Evolutionary conservation across 2,888 invertebrate species (phyloP), one percentile per base, ranked within the genome.

Genomic region (Monoplex corrugatus): DNA sequence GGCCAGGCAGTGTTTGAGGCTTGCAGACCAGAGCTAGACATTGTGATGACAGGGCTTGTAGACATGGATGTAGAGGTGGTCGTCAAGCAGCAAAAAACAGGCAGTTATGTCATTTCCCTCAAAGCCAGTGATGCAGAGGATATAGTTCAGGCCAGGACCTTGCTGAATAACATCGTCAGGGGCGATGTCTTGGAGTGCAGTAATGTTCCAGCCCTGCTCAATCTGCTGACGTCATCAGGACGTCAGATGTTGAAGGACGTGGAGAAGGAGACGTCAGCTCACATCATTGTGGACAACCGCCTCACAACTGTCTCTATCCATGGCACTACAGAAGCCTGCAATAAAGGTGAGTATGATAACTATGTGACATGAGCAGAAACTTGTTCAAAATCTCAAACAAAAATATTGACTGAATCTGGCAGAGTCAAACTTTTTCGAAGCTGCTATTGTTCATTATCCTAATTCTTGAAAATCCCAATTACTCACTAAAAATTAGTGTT

Each of bases 81-180:
- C 16, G 87, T 93, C n/a, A 90, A 91, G 23, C 89, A 85, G 40
- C 90, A 93, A 35, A 90, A 85, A 57, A n/a, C n/a, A n/a, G 91
- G 91, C 44, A 84, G 89, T 16, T 90, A 80, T 10, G 72, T 93
- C 13, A 78, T 89, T 16, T 87, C 87, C 6, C 89, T 93, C 2
- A 88, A 89, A 44, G 87, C 87, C 32, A 32, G 23, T 35, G 80
- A 87, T 16, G 23, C 38, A 23, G 78, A 50, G 23, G 80, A 80
- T n/a, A 16, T 57, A 13, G 57, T 87, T 8, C 32, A 50, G 45
- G 87, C 78, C 35, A 87, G 87, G 35, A 38, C 75, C 10, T 87
- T n/a, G 23, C 87, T 87, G 16, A 87, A 40, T 23, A 80, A 87
- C n/a, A 57, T 87, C 45, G 38, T 80, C 50, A 87, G 45, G 28